These are phyloP conservation scores for Meiosimyza decipiens DNA, from an alignment of 2,888 invertebrate species.

Conservation along the genomic window DNA sequence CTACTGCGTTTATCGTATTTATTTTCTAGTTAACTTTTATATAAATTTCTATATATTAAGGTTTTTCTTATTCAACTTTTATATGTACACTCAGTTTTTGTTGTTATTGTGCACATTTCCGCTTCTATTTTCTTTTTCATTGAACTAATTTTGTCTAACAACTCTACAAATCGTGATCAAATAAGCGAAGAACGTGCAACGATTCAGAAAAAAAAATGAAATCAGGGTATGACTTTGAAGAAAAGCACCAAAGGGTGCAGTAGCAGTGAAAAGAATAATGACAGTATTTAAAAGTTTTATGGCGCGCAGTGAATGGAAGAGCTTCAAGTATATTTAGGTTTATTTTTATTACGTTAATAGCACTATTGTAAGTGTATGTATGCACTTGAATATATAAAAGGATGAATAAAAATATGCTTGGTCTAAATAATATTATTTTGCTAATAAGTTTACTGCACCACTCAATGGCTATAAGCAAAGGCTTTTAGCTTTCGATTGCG, in stretches of 20 bases:
- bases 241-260: too few relatives aligned
- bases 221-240: too few relatives aligned
- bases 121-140: slow-evolving; percentile 39
- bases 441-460: too few relatives aligned
- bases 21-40: slow-evolving; percentile 27
- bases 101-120: slow-evolving; percentile 22
- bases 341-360: too few relatives aligned
- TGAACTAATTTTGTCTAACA: slow-evolving; percentile 49
- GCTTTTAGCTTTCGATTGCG: background rate
- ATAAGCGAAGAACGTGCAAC: slow-evolving; percentile 43
- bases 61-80: slow-evolving; percentile 1
- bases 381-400: too few relatives aligned
- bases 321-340: too few relatives aligned
- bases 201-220: slow-evolving; percentile 14
- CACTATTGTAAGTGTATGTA: too few relatives aligned
- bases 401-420: too few relatives aligned
- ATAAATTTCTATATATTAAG: slow-evolving; percentile 10
- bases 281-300: too few relatives aligned
- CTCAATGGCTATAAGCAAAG: background rate
- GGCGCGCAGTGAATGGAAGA: too few relatives aligned
- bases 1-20: slow-evolving; percentile 17
- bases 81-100: background rate
- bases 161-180: slow-evolving; percentile 50
- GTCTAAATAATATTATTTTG: too few relatives aligned
- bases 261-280: too few relatives aligned